A percentile compares a stretch with the other conserved stretches of the same genome.
Evolutionary conservation across 2,888 invertebrate species (phyloP).

Genomic region (Clepsis dumicolana): DNA sequence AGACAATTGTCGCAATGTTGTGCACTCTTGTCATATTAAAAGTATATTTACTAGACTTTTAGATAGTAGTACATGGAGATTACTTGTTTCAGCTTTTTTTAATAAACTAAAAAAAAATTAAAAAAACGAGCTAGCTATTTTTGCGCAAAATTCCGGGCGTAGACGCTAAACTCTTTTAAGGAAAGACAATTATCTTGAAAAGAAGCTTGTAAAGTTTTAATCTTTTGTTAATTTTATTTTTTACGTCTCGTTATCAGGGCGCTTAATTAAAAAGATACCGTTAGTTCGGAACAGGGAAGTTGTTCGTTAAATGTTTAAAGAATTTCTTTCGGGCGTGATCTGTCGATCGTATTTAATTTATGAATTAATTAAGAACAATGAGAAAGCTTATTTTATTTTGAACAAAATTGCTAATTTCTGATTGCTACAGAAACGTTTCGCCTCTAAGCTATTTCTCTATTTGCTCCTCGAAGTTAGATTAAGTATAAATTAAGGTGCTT

Average conservation of each 20-base stretch:
- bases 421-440: background rate
- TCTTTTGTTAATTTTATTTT: constrained; percentile 42
- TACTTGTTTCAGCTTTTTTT: no score
- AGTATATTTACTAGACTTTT: no score
- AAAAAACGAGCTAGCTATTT: background rate
- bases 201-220: constrained; percentile 42
- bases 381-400: background rate
- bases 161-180: background rate
- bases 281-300: constrained; percentile 43
- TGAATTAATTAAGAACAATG: constrained; percentile 17
- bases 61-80: no score
- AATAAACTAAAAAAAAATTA: no score
- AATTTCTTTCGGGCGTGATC: constrained; percentile 39
- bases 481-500: no score
- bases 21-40: no score
- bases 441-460: no score
- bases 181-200: constrained; percentile 1
- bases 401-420: background rate
- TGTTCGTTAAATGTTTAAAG: constrained; percentile 47
- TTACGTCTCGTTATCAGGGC: constrained; percentile 47
- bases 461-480: no score
- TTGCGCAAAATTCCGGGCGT: background rate
- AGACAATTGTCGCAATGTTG: no score
- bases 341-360: constrained; percentile 15
- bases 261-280: constrained; percentile 52